Percentiles rank a stretch among this genome's conserved stretches.
Evolutionary conservation across 1,140 invertebrate species (phyloP).

Genomic region (Holcopasites calliopsidis): DNA sequence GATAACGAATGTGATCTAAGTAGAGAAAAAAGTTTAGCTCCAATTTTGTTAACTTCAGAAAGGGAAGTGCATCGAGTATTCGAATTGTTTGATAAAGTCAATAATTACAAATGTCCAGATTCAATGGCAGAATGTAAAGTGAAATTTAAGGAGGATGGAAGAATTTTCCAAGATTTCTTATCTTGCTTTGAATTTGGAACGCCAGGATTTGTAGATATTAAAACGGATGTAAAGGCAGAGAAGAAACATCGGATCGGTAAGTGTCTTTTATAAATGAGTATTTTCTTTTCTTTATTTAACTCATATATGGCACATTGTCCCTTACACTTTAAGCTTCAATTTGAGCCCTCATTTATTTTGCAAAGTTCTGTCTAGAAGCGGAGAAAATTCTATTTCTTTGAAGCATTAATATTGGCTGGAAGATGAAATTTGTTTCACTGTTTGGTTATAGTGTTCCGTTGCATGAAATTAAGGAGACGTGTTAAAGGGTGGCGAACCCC

Average conservation of each 20-base stretch:
- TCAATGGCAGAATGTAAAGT: conserved; percentile 66
- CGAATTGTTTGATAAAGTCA: conserved; percentile 67
- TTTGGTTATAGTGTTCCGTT: too few relatives aligned
- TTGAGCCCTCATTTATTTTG: too few relatives aligned
- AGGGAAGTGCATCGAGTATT: conserved; percentile 70
- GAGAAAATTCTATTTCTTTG: too few relatives aligned
- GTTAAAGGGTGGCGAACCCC: too few relatives aligned
- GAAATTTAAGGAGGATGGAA: conserved; percentile 74
- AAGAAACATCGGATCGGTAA: conserved; percentile 72
- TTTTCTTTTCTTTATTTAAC: too few relatives aligned
- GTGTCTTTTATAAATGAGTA: too few relatives aligned
- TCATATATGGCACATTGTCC: too few relatives aligned
- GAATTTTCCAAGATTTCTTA: conserved; percentile 78
- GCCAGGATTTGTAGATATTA: conserved; percentile 65
- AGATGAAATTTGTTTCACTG: too few relatives aligned
- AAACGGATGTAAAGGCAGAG: conserved; percentile 66
- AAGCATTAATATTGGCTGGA: too few relatives aligned
- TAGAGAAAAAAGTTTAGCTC: conserved; percentile 61
- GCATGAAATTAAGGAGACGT: too few relatives aligned
- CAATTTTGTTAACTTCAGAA: conserved; percentile 68
- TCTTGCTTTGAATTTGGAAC: conserved; percentile 82
- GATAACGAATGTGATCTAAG: conserved; percentile 54
- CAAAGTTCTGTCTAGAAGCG: too few relatives aligned
- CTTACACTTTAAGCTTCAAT: too few relatives aligned
- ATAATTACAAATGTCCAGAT: conserved; percentile 52